Base-by-base conservation (phyloP, 2,113 vertebrate species). In the Pterocles orientalis region DNA sequence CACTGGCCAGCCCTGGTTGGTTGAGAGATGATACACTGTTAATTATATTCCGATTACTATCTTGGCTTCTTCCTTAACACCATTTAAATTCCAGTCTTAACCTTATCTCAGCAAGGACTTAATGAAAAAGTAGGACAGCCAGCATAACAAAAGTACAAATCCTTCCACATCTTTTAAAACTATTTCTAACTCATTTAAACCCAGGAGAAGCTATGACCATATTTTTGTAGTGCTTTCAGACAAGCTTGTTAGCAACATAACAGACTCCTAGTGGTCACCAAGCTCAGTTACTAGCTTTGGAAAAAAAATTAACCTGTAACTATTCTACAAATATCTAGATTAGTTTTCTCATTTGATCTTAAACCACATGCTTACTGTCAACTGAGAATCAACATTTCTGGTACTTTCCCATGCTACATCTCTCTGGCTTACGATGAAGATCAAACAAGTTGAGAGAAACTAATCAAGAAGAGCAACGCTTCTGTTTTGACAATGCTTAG, bases 11-110 rank as follows among this genome's bases (percentile, higher is more conserved):
- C 18, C 48, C 36, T 48, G 34, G 26, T 58, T 87, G 45, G 69
- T 34, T 50, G 93, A 86, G 82, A 96, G 72, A 60, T 57, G 88
- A 86, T 90, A 91, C 56, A 12, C 53, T 45, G 76, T 83, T 94
- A 92, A 94, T 90, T 92, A 64, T 93, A 95, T 92, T 95, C 96
- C 82, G 96, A 96, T 95, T 76, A 21, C 48, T 92, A 93, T 97
- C 94, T 92, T 25, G 64, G 36, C 76, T 92, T 90, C 78, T 96
- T 96, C 90, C 70, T 86, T 90, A 86, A 71, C 92, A 78, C 69
- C 33, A 39, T 86, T 93, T 82, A 78, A 94, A 96, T 97, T 95
- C 94, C 86, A 84, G 77, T 68, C 64, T 94, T 90, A 91, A 60
- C 77, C 48, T 90, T 94, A 94, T 71, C 76, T 86, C 60, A 82